Evolutionary conservation across 2,113 vertebrate genomes (phyloP).

Genomic region (Egretta garzetta): DNA sequence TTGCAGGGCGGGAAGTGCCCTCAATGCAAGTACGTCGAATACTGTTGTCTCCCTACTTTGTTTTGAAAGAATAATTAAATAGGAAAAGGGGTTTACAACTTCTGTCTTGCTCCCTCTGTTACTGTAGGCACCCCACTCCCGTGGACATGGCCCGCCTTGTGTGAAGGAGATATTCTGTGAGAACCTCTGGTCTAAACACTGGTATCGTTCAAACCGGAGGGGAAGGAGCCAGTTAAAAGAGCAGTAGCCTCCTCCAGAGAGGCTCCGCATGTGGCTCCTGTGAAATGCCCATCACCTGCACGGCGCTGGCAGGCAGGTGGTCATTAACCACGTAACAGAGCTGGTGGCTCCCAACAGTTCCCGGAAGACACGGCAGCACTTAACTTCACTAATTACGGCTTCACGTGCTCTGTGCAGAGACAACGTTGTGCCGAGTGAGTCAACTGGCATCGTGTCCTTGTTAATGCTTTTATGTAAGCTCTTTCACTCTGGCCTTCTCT

Average conservation of each 20-base stretch:
- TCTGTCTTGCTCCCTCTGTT: background rate
- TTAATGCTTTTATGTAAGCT: background rate
- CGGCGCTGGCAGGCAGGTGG: rapidly evolving
- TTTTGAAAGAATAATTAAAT: background rate
- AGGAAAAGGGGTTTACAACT: background rate
- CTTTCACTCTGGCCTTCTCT: background rate
- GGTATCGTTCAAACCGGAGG: rapidly evolving
- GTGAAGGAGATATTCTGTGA: background rate
- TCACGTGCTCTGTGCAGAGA: background rate
- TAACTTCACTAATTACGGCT: background rate
- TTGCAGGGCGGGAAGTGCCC: background rate
- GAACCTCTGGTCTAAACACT: background rate
- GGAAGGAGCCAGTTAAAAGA: background rate
- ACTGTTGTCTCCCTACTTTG: background rate
- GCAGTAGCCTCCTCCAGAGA: background rate
- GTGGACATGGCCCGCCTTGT: background rate
- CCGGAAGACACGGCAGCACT: rapidly evolving
- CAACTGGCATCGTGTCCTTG: background rate
- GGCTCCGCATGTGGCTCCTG: background rate
- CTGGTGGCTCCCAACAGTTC: background rate
- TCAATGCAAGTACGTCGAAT: background rate
- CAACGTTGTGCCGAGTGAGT: background rate
- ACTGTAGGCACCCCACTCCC: background rate
- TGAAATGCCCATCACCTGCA: background rate
- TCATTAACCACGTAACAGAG: rapidly evolving